These are phyloP conservation scores for Serilophus lunatus DNA, from an alignment of 2,113 vertebrate species.

Conservation along the genomic window DNA sequence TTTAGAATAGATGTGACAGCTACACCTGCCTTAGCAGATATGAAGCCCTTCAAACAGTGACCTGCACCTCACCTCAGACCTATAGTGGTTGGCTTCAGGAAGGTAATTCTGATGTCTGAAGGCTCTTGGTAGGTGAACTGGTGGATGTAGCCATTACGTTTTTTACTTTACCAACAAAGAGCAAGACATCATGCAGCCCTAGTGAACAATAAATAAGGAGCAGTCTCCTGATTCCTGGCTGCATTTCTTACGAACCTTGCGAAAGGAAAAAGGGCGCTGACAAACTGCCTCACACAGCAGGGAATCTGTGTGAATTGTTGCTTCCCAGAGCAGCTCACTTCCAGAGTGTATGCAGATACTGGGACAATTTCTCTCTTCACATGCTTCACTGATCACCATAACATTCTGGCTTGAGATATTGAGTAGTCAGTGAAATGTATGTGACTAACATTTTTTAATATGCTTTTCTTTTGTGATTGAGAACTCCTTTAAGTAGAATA, in stretches of 20 bases:
- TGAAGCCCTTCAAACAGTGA: neutral
- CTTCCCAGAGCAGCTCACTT: neutral
- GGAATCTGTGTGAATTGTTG: neutral
- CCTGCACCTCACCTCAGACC: neutral
- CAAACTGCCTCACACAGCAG: neutral
- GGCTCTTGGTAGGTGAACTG: neutral
- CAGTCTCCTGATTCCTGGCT: neutral
- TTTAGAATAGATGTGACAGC: neutral
- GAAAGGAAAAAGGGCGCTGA: neutral
- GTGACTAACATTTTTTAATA: neutral
- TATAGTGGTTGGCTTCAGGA: neutral
- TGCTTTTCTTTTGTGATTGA: neutral
- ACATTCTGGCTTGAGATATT: neutral
- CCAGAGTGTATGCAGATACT: neutral
- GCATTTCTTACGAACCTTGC: neutral
- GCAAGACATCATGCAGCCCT: neutral
- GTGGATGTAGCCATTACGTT: fast-evolving
- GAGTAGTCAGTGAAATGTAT: neutral
- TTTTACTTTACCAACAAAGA: neutral
- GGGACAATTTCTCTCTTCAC: neutral
- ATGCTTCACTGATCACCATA: neutral
- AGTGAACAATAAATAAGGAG: neutral
- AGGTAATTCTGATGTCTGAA: neutral
- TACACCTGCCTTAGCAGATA: neutral
- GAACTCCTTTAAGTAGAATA: neutral